phyloP scores from a whole-genome alignment of 2,888 invertebrate genomes.

The Candidula unifasciata region DNA sequence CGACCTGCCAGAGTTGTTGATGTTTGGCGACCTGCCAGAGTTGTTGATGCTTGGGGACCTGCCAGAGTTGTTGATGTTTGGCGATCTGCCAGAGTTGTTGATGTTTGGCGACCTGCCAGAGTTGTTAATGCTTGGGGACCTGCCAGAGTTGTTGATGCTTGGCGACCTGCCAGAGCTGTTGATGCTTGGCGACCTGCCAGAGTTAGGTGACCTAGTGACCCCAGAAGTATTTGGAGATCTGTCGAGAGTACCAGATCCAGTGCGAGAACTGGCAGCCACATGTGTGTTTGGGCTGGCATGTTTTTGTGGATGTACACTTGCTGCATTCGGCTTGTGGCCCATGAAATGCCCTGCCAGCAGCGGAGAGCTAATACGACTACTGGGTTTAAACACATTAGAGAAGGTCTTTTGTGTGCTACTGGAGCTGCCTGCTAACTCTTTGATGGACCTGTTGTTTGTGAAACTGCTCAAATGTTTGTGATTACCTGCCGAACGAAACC shows the following conservation, averaged over 20 bases:
- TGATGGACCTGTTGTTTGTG: conserved; percentile 22
- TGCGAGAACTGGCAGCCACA: background rate
- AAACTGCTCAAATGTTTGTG: conserved; percentile 18
- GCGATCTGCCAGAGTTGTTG: conserved; percentile 25
- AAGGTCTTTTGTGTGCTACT: conserved; percentile 31
- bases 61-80: conserved; percentile 17
- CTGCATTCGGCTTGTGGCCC: background rate
- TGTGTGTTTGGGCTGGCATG: background rate
- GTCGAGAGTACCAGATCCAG: background rate
- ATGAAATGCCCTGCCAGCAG: background rate
- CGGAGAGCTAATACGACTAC: background rate
- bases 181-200: conserved; percentile 42
- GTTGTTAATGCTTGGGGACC: conserved; percentile 28
- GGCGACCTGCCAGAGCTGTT: conserved; percentile 37
- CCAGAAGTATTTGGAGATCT: conserved; percentile 34
- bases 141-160: conserved; percentile 25
- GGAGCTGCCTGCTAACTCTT: conserved; percentile 40
- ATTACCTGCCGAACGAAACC: background rate
- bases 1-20: conserved; percentile 30
- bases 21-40: conserved; percentile 20
- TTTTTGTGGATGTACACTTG: background rate
- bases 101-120: conserved; percentile 35
- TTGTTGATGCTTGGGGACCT: conserved; percentile 25
- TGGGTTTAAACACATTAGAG: conserved; percentile 19
- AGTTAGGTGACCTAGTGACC: conserved; percentile 45